Conservation (phyloP, 2,888 invertebrate species). For the Pollenia griseotomentosa region DNA sequence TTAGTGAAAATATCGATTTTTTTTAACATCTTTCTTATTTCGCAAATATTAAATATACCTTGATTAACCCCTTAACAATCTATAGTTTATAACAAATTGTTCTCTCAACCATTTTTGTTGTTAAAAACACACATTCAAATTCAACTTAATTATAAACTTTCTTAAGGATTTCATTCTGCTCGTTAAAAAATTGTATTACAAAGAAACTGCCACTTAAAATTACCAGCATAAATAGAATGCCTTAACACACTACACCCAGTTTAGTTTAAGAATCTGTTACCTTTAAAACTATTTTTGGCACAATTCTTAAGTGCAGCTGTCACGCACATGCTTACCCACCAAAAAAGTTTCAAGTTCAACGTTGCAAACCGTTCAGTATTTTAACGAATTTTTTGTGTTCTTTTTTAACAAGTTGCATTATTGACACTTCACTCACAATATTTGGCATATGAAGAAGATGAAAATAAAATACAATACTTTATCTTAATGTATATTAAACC, state of each 20-base stretch:
- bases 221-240: not conserved
- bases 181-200: not conserved
- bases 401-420: not conserved
- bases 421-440: conserved; percentile 6
- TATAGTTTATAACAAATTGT: not conserved
- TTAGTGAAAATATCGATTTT: too few species aligned
- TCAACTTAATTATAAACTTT: not conserved
- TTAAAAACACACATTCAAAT: not conserved
- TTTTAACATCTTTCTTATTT: too few species aligned
- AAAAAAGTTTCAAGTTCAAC: conserved; percentile 20
- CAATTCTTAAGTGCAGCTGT: not conserved
- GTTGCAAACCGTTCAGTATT: not conserved
- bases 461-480: not conserved
- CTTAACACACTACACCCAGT: not conserved
- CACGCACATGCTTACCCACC: too few species aligned
- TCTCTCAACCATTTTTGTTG: not conserved
- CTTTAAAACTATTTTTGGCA: not conserved
- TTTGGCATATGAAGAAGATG: not conserved
- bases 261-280: not conserved
- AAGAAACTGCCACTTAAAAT: not conserved
- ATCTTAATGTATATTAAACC: too few species aligned
- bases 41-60: not conserved
- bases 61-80: not conserved
- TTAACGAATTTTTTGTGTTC: not conserved
- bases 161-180: not conserved